These are phyloP conservation scores for Drosophila truncata DNA, from an alignment of 1,140 invertebrate genomes.

Conservation along the genomic window DNA sequence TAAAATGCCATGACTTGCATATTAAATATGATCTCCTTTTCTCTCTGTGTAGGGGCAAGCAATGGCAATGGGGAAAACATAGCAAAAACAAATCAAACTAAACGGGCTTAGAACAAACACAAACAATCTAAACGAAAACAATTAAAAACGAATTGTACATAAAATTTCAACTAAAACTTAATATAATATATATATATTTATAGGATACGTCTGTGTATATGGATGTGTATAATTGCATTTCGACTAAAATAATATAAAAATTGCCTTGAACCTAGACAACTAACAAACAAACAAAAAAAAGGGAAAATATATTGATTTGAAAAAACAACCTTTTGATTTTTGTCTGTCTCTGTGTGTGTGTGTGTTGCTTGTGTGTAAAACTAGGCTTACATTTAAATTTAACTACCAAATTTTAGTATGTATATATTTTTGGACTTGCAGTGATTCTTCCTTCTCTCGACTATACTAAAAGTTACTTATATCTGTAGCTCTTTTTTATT, in stretches of 20 bases:
- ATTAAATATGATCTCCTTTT: slow-evolving; percentile 4
- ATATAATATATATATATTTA: slow-evolving; percentile 27
- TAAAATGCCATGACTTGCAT: slow-evolving; percentile 3
- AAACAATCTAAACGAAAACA: slow-evolving; percentile 58
- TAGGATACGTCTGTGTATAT: slow-evolving; percentile 56
- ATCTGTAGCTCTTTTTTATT: slow-evolving; percentile 11
- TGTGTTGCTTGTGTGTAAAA: slow-evolving; percentile 49
- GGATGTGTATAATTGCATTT: slow-evolving; percentile 43
- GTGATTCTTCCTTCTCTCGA: slow-evolving; percentile 33
- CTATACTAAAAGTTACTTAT: slow-evolving; percentile 33
- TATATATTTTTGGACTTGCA: slow-evolving; percentile 80
- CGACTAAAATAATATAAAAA: slow-evolving; percentile 50
- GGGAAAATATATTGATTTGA: background rate
- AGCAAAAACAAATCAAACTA: slow-evolving; percentile 43
- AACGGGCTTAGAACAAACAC: slow-evolving; percentile 60
- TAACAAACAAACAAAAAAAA: slow-evolving; percentile 1
- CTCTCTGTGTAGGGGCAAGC: slow-evolving; percentile 20
- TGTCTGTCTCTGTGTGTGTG: slow-evolving; percentile 37
- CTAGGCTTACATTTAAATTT: slow-evolving; percentile 74
- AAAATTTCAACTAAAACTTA: slow-evolving; percentile 72
- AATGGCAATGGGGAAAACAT: slow-evolving; percentile 23
- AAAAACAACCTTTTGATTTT: slow-evolving; percentile 48
- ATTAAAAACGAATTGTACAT: slow-evolving; percentile 52
- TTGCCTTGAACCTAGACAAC: slow-evolving; percentile 27
- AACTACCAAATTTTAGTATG: slow-evolving; percentile 76